These are phyloP conservation scores for Diprion similis DNA, from an alignment of 1,140 invertebrate species.

Conservation along the genomic window DNA sequence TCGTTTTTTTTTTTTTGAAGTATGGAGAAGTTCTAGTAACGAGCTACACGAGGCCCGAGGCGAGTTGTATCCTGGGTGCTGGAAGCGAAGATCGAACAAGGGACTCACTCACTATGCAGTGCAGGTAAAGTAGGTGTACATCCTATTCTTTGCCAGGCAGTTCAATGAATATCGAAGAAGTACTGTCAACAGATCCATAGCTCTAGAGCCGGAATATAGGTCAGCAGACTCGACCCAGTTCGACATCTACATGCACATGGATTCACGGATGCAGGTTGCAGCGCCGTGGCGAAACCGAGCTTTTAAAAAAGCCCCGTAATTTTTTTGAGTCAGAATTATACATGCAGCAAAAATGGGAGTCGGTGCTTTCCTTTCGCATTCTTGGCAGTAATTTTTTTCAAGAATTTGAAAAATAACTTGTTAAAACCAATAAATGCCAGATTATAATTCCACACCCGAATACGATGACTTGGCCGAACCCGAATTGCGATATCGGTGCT, in stretches of 20 bases:
- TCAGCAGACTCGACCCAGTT: slow-evolving; percentile 9
- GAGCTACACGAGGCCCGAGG: neutral
- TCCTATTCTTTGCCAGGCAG: slow-evolving; percentile 6
- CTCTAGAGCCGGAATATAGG: neutral
- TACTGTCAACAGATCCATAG: slow-evolving; percentile 12
- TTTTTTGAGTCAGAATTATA: too few relatives aligned
- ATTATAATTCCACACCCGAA: too few relatives aligned
- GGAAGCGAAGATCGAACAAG: neutral
- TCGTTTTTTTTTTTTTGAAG: neutral
- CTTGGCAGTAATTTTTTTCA: too few relatives aligned
- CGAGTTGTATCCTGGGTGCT: neutral
- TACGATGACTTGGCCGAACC: too few relatives aligned
- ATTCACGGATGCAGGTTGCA: neutral
- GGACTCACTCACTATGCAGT: neutral
- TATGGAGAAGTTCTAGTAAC: neutral
- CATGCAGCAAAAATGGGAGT: too few relatives aligned
- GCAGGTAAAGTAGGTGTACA: neutral
- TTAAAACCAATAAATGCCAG: too few relatives aligned
- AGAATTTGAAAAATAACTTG: too few relatives aligned
- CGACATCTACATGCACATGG: neutral
- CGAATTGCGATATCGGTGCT: too few relatives aligned
- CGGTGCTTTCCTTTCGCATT: too few relatives aligned
- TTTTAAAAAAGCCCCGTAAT: too few relatives aligned
- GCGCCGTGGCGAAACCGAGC: too few relatives aligned
- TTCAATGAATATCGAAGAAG: neutral